Evolutionary conservation across 2,113 vertebrate species (phyloP).

Genomic region (Chionodraco myersi): DNA sequence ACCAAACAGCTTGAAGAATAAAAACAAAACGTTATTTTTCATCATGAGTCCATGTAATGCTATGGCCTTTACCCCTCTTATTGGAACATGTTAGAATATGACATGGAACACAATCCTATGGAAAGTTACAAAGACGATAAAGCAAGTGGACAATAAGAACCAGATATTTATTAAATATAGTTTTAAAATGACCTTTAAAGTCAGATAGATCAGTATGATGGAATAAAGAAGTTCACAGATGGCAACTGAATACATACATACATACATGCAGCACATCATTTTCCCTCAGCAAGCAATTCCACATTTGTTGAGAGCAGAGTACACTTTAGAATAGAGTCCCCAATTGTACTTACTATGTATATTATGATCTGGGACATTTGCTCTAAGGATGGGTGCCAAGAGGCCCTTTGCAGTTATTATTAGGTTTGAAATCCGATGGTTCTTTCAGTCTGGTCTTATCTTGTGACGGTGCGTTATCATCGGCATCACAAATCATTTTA

Average conservation of each 20-base stretch:
- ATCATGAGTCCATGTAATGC: not conserved
- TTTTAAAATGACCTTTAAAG: slow-evolving; percentile 80
- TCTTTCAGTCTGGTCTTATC: not conserved
- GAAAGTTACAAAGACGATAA: not conserved
- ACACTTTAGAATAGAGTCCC: slow-evolving; percentile 27
- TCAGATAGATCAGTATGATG: slow-evolving; percentile 77
- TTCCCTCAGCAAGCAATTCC: slow-evolving; percentile 54
- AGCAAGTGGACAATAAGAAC: slow-evolving; percentile 78
- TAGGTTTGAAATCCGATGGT: slow-evolving; percentile 10
- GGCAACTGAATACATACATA: slow-evolving; percentile 74
- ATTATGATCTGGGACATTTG: slow-evolving; percentile 11
- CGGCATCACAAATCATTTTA: slow-evolving; percentile 16
- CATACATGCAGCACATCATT: slow-evolving; percentile 68
- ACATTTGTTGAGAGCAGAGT: slow-evolving; percentile 12
- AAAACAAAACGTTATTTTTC: not conserved
- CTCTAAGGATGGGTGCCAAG: not conserved
- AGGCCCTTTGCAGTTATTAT: slow-evolving; percentile 18
- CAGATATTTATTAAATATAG: slow-evolving; percentile 88
- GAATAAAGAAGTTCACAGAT: slow-evolving; percentile 77
- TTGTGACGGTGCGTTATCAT: slow-evolving; percentile 12
- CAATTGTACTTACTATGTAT: slow-evolving; percentile 5
- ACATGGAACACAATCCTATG: not conserved
- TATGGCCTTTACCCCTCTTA: not conserved
- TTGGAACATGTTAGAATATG: not conserved
- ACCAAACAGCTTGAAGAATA: slow-evolving; percentile 7